These are phyloP conservation scores for Saguinus midas DNA, from an alignment of 2,113 vertebrate genomes.

Conservation along the genomic window DNA sequence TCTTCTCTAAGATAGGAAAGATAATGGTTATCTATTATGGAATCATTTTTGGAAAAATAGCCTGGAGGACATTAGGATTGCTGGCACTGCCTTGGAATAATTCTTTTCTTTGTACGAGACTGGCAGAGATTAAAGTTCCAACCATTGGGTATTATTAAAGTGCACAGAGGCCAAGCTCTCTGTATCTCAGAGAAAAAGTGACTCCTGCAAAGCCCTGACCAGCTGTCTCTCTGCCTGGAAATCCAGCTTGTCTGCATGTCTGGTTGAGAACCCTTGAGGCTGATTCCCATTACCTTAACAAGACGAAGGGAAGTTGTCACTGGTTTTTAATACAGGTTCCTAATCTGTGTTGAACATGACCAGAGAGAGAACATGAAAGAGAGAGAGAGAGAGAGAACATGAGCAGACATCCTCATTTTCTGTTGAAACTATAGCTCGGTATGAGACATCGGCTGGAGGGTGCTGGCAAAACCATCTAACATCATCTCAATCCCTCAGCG, in stretches of 20 bases:
- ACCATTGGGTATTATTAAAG: neutral
- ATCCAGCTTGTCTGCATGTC: accelerated
- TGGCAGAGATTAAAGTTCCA: neutral
- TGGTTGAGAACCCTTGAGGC: accelerated
- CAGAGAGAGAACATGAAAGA: no score
- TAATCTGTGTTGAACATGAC: neutral
- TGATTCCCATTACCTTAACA: neutral
- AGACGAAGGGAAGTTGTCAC: neutral
- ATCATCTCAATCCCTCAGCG: neutral
- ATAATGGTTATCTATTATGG: neutral
- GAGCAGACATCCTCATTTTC: neutral
- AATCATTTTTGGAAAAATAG: neutral
- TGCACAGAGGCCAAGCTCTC: accelerated
- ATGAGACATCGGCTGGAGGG: neutral
- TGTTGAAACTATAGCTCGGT: neutral
- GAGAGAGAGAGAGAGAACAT: neutral
- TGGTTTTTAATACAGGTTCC: neutral
- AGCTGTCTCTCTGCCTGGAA: neutral
- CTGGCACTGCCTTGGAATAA: neutral
- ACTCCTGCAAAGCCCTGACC: neutral
- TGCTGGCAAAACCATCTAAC: neutral
- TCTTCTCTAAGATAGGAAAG: neutral
- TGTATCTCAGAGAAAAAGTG: neutral
- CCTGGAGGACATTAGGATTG: neutral
- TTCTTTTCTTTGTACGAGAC: neutral